phyloP scores from a whole-genome alignment of 2,888 invertebrate species.

The Cylindroiulus punctatus region DNA sequence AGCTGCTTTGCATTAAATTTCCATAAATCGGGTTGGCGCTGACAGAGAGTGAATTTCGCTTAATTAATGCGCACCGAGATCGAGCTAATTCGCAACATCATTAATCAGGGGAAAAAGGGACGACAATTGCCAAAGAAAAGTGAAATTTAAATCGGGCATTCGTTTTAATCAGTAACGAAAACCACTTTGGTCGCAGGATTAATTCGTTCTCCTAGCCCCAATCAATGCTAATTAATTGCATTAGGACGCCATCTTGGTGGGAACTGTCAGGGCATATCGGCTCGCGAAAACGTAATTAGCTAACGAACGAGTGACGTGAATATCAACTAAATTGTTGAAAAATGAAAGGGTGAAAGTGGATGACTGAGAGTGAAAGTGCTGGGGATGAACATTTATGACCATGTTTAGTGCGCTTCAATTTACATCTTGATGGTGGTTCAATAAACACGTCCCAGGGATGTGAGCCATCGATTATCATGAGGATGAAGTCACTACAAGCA shows the following conservation, averaged over 20 bases:
- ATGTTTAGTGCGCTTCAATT: too few relatives aligned
- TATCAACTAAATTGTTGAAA: too few relatives aligned
- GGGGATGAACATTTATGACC: too few relatives aligned
- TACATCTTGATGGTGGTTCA: too few relatives aligned
- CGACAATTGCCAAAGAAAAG: background rate
- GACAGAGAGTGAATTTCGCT: background rate
- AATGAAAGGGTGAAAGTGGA: too few relatives aligned
- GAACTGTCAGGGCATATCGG: too few relatives aligned
- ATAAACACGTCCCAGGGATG: too few relatives aligned
- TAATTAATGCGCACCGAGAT: background rate
- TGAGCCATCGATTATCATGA: too few relatives aligned
- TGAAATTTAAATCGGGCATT: constrained; percentile 8
- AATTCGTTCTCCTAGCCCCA: background rate
- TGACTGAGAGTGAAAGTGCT: too few relatives aligned
- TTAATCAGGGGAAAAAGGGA: background rate
- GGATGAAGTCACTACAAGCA: too few relatives aligned
- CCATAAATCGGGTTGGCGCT: background rate
- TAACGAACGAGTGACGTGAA: too few relatives aligned
- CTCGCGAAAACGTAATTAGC: too few relatives aligned
- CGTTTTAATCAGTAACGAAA: constrained; percentile 9
- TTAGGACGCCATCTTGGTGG: background rate
- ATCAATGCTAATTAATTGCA: constrained; percentile 8
- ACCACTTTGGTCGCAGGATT: background rate
- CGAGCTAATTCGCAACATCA: constrained; percentile 8
- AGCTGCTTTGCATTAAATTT: constrained; percentile 18